Conservation (phyloP, 2,797 vertebrate species). For the Cirrhinus molitorella region DNA sequence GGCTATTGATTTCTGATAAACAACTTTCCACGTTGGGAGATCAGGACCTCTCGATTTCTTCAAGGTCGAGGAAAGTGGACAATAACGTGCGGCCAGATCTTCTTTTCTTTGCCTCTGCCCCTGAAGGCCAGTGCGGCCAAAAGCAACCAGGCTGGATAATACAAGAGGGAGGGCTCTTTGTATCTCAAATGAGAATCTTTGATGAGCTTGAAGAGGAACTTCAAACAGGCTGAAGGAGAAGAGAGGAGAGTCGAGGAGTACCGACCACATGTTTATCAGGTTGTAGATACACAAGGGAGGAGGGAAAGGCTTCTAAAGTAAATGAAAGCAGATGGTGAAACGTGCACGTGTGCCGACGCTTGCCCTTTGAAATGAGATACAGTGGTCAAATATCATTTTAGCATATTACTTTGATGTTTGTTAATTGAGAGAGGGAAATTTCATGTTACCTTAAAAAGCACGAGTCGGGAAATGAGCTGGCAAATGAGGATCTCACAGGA, state of each 20-base stretch:
- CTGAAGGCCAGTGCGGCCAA: conserved; percentile 22
- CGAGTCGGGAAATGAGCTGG: conserved; percentile 42
- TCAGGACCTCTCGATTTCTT: conserved; percentile 29
- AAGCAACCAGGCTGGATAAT: conserved; percentile 7
- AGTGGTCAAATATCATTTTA: conserved; percentile 48
- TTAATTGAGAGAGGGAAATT: conserved; percentile 37
- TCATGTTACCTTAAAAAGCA: conserved; percentile 36
- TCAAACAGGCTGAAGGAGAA: conserved; percentile 37
- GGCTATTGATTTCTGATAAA: conserved; percentile 78
- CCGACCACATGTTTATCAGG: conserved; percentile 47
- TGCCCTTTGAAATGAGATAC: conserved; percentile 40
- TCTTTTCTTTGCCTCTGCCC: conserved; percentile 49
- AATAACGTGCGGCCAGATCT: conserved; percentile 63
- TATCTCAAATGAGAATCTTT: conserved; percentile 49
- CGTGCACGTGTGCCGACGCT: neutral
- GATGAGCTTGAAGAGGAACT: conserved; percentile 45
- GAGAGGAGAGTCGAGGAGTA: conserved; percentile 23
- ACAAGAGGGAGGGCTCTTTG: conserved; percentile 29
- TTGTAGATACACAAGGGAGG: conserved; percentile 43
- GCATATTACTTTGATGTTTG: conserved; percentile 43
- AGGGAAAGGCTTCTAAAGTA: conserved; percentile 40
- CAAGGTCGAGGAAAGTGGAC: conserved; percentile 44
- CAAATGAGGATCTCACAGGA: conserved; percentile 40
- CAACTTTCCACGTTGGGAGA: conserved; percentile 68
- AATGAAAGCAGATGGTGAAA: conserved; percentile 49